Base-by-base conservation (phyloP, 2,888 invertebrate genomes). In the Epinotia ramella region DNA sequence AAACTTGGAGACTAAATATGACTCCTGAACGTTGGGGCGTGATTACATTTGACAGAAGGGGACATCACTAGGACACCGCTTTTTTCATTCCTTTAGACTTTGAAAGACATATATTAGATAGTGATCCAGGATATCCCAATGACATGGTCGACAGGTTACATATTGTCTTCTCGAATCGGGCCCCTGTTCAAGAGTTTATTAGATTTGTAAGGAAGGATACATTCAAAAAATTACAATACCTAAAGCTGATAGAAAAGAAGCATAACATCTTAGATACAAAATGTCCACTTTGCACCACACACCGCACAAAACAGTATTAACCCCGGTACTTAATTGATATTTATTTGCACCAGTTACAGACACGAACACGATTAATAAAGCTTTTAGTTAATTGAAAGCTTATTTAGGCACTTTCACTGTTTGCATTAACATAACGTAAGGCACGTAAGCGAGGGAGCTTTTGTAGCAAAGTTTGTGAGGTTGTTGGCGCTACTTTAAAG, bases 241-340 rank as follows among this genome's bases (percentile, higher is more conserved):
- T n/a, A n/a, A n/a, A n/a, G n/a, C n/a, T 49, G 49, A 5, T 16
- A n/a, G n/a, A 49, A 49, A n/a, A 16, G 3, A 5, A n/a, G n/a
- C 16, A 16, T 13, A n/a, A 53, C n/a, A 53, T 53, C 53, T 53
- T 53, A 53, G 53, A 53, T 13, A n/a, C 53, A 53, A 44, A 64
- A 49, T 46, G 11, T 59, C 78, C 65, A 12, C 20, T 79, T 82
- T 83, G 62, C 0, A 69, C 81, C 80, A 77, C 63, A 56, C 68
- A 62, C 59, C 59, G 78, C 79, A 81, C 79, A 78, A 77, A 78
- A 82, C 82, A 78, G 80, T 83, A 86, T 85, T 82, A 85, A 87
- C 80, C 74, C 33, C 81, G 40, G 69, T 69, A 69, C 77, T 82
- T 88, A 88, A 88, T 85, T 85, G 86, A 87, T 89, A 88, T 88